Conservation (phyloP, 2,888 invertebrate genomes). For the Baccha elongata region DNA sequence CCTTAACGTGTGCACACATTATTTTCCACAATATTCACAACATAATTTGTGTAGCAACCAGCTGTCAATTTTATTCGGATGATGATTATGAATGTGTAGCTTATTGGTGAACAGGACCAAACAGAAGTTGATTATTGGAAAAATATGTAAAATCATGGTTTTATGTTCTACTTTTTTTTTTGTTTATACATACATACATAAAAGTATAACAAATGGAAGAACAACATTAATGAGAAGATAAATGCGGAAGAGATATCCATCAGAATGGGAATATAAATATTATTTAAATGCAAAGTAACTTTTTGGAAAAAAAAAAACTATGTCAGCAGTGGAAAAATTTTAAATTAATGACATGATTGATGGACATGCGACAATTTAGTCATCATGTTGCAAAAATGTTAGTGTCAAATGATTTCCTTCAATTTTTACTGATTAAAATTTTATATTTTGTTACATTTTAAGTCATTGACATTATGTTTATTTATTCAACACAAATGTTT, state of each 20-base stretch:
- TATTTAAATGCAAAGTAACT: not conserved
- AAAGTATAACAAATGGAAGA: not conserved
- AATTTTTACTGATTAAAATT: too few species aligned
- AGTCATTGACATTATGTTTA: too few species aligned
- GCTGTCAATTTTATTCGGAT: conserved; percentile 24
- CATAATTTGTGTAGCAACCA: conserved; percentile 35
- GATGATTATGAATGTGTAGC: conserved; percentile 13
- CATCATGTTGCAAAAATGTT: too few species aligned
- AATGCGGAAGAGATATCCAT: not conserved
- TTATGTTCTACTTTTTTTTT: conserved; percentile 4
- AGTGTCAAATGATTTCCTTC: too few species aligned
- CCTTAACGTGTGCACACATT: conserved; percentile 42
- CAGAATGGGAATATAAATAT: not conserved
- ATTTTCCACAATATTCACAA: conserved; percentile 53
- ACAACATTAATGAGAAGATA: conserved; percentile 17
- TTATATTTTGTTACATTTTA: too few species aligned
- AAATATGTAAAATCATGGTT: conserved; percentile 4
- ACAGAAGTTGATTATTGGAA: conserved; percentile 4
- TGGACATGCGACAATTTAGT: not conserved
- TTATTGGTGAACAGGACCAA: not conserved
- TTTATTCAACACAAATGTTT: too few species aligned
- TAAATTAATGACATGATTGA: not conserved
- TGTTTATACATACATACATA: not conserved
- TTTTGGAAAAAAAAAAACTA: too few species aligned
- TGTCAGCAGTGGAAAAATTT: too few species aligned